phyloP scores from a whole-genome alignment of 2,888 invertebrate species.

The Cataglyphis rosenhaueri region DNA sequence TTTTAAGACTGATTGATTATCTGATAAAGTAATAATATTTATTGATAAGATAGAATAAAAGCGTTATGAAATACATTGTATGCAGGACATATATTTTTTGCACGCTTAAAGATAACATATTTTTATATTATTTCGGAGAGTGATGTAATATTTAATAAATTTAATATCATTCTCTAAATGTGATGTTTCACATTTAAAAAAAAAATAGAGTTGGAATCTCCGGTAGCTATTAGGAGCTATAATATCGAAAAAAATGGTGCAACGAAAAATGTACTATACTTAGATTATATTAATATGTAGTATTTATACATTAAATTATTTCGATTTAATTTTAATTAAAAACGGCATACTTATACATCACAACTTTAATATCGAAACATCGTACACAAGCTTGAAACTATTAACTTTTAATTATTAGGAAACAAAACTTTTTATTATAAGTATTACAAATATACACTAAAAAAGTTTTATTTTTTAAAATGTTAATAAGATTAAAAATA shows the following conservation, averaged over 20 bases:
- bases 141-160: not conserved
- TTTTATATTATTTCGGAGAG: not conserved
- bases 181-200: not conserved
- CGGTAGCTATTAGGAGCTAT: not conserved
- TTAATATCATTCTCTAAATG: not conserved
- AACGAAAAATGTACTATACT: not conserved
- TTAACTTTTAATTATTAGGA: not conserved
- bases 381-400: not conserved
- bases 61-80: conserved; percentile 12
- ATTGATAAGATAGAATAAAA: conserved; percentile 10
- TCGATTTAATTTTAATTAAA: not conserved
- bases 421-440: not conserved
- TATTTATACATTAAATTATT: not conserved
- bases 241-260: not conserved
- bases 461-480: conserved; percentile 11
- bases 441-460: not conserved
- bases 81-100: conserved; percentile 18
- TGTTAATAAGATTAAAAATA: conserved; percentile 7
- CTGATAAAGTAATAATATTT: conserved; percentile 24
- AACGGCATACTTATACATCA: not conserved
- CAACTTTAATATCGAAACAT: not conserved
- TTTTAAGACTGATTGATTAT: conserved; percentile 34
- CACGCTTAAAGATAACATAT: not conserved
- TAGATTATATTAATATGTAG: not conserved
- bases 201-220: not conserved